Evolutionary conservation across 2,797 vertebrate species (phyloP), one percentile per base, ranked within the genome.

Genomic region (Moxostoma hubbsi): DNA sequence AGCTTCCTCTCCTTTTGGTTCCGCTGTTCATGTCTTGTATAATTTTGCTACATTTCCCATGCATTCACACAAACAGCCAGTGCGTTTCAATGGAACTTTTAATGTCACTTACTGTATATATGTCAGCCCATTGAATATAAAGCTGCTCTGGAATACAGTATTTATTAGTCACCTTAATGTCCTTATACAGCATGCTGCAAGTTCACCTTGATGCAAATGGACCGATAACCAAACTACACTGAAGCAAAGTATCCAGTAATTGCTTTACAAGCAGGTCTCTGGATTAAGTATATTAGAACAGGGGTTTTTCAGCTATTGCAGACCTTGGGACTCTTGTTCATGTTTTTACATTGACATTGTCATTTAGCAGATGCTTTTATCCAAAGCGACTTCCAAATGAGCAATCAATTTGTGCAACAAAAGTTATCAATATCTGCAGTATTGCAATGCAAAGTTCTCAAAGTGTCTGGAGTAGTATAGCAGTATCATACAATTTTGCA

Each of bases 131-230:
- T 80, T 80, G 80, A 84, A 82, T 53, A n/a, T 67, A 62, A 50
- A 71, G 36, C 78, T 46, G 55, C 24, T 62, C 24, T 9, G 6
- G 73, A 36, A 36, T 36, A 36, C 36, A 77, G 73, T 36, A 36
- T 46, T 59, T 70, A 65, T 4, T 36, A 36, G 36, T 36, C 36
- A 36, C 3, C 0, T 3, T 81, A 76, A 80, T 84, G 75, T 78
- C 61, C 81, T 75, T 63, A 36, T 58, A 47, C 43, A 80, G 64
- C 54, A 16, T 77, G 46, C 82, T n/a, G 45, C 77, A 81, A 81
- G 84, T 88, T 90, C 91, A 89, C 87, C 87, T 89, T 89, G 87
- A 91, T 90, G 82, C 86, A 87, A 91, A 89, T 85, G 81, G 82
- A 80, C 83, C 83, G 64, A 84, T 83, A 90, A 92, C 92, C 91